Conservation (phyloP, 2,888 invertebrate species). For the Catocala nupta region DNA sequence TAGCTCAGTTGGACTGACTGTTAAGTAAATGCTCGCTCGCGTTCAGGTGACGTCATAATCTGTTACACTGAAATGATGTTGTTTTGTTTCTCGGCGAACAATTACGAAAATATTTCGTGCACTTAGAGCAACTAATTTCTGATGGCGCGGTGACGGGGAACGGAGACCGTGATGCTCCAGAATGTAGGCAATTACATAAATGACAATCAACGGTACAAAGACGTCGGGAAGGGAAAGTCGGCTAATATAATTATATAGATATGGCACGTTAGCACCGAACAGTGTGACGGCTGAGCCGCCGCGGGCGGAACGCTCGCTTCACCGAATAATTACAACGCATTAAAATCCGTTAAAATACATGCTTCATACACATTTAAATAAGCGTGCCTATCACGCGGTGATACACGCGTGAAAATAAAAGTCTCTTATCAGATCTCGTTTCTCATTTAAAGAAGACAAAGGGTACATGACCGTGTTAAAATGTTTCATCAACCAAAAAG, state of each 20-base stretch:
- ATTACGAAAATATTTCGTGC: conserved; percentile 77
- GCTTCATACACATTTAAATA: conserved; percentile 32
- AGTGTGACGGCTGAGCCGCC: conserved; percentile 56
- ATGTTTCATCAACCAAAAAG: conserved; percentile 5
- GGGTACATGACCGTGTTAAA: conserved; percentile 13
- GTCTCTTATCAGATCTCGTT: conserved; percentile 32
- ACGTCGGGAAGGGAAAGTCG: conserved; percentile 77
- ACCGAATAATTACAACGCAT: conserved; percentile 47
- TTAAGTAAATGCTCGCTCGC: conserved; percentile 41
- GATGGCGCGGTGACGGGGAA: conserved; percentile 58
- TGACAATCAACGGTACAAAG: conserved; percentile 81
- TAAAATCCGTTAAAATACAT: conserved; percentile 42
- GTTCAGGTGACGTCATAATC: conserved; percentile 51
- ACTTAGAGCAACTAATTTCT: conserved; percentile 67
- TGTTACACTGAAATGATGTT: conserved; percentile 57
- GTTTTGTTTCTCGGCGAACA: conserved; percentile 64
- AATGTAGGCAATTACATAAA: conserved; percentile 80
- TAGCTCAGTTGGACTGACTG: conserved; percentile 36
- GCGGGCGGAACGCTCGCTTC: conserved; percentile 53
- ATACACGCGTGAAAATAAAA: conserved; percentile 25
- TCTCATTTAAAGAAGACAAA: conserved; percentile 10
- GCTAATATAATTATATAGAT: conserved; percentile 80
- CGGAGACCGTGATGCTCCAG: conserved; percentile 65
- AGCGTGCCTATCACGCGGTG: conserved; percentile 20
- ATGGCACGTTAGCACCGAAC: conserved; percentile 67